These are phyloP conservation scores for Graphium colonna DNA, from an alignment of 2,888 invertebrate genomes.

Conservation along the genomic window DNA sequence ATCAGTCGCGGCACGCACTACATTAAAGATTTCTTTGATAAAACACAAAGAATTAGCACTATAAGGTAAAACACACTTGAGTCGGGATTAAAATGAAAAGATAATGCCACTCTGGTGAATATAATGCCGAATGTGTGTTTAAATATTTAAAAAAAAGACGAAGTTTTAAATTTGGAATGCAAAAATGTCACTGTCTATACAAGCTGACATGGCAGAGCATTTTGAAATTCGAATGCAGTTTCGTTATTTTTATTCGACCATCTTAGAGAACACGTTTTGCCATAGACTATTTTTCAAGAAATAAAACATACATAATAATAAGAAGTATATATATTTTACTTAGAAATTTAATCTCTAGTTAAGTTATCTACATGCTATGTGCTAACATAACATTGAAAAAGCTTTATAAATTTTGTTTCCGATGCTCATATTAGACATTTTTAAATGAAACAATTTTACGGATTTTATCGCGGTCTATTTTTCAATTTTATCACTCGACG, in stretches of 20 bases:
- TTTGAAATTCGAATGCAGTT: neutral
- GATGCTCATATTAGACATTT: too few relatives aligned
- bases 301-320: too few relatives aligned
- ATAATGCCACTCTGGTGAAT: constrained; percentile 5
- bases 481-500: too few relatives aligned
- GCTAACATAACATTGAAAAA: too few relatives aligned
- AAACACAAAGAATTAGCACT: constrained; percentile 7
- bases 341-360: too few relatives aligned
- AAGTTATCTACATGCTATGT: too few relatives aligned
- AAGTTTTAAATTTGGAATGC: too few relatives aligned
- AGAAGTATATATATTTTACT: too few relatives aligned
- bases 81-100: constrained; percentile 9
- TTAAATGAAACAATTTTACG: too few relatives aligned
- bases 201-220: neutral
- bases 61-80: constrained; percentile 6
- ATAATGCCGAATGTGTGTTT: constrained; percentile 9
- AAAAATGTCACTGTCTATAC: neutral
- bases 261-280: neutral
- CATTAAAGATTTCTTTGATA: constrained; percentile 23
- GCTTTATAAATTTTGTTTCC: too few relatives aligned
- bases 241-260: too few relatives aligned
- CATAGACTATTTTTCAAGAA: neutral
- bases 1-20: constrained; percentile 18
- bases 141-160: neutral
- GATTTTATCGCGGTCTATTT: too few relatives aligned